Evolutionary conservation across 2,888 invertebrate species (phyloP).

Genomic region (Stenurella melanura): DNA sequence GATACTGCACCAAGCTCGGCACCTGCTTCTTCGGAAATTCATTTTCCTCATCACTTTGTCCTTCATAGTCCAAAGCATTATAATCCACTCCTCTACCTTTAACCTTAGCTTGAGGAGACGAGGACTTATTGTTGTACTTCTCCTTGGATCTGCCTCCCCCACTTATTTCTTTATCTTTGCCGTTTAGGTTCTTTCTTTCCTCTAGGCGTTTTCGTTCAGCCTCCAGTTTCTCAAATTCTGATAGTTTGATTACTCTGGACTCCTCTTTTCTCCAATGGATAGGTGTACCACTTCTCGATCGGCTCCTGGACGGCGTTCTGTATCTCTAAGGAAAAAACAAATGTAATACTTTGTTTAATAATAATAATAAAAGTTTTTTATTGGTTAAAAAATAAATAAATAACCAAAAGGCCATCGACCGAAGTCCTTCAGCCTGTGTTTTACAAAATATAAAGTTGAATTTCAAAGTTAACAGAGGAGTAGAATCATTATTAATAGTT

Average conservation of each 20-base stretch:
- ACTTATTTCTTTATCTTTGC: conserved; percentile 20
- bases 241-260: conserved; percentile 87
- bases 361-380: too few relatives aligned
- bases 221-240: conserved; percentile 85
- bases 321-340: conserved; percentile 81
- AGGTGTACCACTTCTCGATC: conserved; percentile 92
- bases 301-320: conserved; percentile 88
- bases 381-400: too few relatives aligned
- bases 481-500: too few relatives aligned
- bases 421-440: too few relatives aligned
- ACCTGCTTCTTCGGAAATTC: conserved; percentile 65
- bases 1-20: conserved; percentile 72
- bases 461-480: too few relatives aligned
- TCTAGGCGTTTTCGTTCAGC: conserved; percentile 80
- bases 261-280: conserved; percentile 96
- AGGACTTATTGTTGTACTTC: conserved; percentile 39
- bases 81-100: conserved; percentile 76
- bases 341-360: background rate
- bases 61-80: conserved; percentile 84
- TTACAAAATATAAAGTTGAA: too few relatives aligned
- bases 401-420: too few relatives aligned
- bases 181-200: conserved; percentile 64
- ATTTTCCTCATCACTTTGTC: conserved; percentile 69
- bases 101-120: conserved; percentile 54
- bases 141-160: conserved; percentile 13